phyloP scores from a whole-genome alignment of 2,888 invertebrate genomes.

The Stomorhina lunata region DNA sequence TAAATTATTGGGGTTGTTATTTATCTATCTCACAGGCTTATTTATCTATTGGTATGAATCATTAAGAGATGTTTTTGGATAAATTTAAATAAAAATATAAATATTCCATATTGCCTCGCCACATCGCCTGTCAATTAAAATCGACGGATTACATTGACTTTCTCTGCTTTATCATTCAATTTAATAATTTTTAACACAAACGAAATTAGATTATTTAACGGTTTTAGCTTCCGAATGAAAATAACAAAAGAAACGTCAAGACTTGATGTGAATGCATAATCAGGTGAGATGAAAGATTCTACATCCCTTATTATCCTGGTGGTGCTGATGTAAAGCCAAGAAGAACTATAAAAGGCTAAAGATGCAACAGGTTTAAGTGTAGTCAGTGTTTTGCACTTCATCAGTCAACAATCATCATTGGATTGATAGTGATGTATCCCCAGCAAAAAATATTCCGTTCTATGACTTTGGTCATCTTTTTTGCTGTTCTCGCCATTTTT shows the following conservation, averaged over 20 bases:
- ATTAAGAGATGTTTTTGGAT: no score
- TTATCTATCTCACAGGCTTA: no score
- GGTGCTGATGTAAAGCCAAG: background rate
- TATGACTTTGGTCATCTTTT: background rate
- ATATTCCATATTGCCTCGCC: no score
- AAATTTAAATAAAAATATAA: no score
- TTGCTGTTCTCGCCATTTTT: constrained; percentile 13
- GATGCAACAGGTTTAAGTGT: constrained; percentile 23
- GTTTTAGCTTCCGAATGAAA: background rate
- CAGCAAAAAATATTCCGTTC: constrained; percentile 20
- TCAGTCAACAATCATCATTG: constrained; percentile 5
- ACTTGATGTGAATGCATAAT: constrained; percentile 51
- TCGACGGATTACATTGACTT: no score
- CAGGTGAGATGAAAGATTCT: background rate
- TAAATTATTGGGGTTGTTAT: no score
- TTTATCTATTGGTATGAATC: no score
- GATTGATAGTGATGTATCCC: constrained; percentile 12
- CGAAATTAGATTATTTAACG: constrained; percentile 43
- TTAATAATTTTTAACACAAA: background rate
- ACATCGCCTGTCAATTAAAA: no score
- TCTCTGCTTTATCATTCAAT: background rate
- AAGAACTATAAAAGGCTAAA: constrained; percentile 53
- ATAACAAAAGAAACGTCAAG: background rate
- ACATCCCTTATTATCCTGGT: background rate
- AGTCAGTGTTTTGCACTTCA: constrained; percentile 38